Base-by-base conservation (phyloP, 2,797 vertebrate genomes). In the Myotis pilosus region DNA sequence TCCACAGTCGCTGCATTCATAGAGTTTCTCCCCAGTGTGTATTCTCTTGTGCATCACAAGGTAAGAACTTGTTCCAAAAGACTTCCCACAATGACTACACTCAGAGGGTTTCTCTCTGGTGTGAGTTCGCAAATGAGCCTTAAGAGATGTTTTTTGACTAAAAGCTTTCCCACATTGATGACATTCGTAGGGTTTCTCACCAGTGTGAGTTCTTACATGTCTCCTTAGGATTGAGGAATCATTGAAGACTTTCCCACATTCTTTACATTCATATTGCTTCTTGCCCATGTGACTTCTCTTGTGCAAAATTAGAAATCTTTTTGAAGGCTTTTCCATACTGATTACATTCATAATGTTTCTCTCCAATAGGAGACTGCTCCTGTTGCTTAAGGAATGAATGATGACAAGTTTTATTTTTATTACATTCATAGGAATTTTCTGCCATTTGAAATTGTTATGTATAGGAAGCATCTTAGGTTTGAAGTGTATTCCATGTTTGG, bases 191-290 rank as follows among this genome's bases (percentile, higher is more conserved):
- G 41, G 92, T 79, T 90, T 94, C 57, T 97, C 97, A 5, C 97
- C 96, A 2, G 97, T 97, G 74, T 98, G 97, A 19, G 95, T 97
- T 83, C 96, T 92, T 75, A 92, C 68, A 57, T 97, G 97, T 87
- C 97, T 97, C 57, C 93, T 93, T 76, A 96, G 92, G 78, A 97
- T 96, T 55, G 97, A 97, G 19, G 96, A 96, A 81, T 97, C 96
- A 79, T 28, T 93, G 33, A 97, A 97, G 49, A 92, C 83, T 88
- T 97, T 97, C 6, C 95, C 89, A 44, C 97, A 97, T 41, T 97
- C 95, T 6, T 96, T 95, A 89, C 96, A 97, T 71, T 95, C 96
- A 69, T 96, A 97, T 3, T 94, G 96, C 12, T 96, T 96, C 80
- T 97, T 95, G 19, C 88, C 89, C 1, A 92, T 87, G 90, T 97